Evolutionary conservation across 2,113 vertebrate genomes (phyloP), one percentile per base, ranked within the genome.

Genomic region (Chelonoidis abingdonii): DNA sequence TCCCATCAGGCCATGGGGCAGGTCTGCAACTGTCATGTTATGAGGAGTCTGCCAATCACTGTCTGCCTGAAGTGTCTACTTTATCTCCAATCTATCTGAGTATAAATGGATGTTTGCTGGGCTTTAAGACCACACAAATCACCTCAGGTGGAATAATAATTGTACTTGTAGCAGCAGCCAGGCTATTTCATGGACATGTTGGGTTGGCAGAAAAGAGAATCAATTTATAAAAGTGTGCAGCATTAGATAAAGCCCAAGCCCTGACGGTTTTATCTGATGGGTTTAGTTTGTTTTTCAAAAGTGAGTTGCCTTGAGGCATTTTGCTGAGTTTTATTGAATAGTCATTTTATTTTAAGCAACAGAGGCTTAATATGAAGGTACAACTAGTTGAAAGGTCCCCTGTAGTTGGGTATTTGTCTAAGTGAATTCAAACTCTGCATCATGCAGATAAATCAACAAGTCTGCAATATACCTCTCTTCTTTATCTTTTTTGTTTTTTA

Each of bases 211-310:
- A 97, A 96, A 96, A 97, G 96, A 65, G 96, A 98, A 98, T 98
- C 98, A 97, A 97, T 98, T 98, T 98, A 97, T 91, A 96, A 97
- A 98, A 97, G 94, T 93, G 96, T 97, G 97, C 94, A 96, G 95
- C 22, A 10, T 96, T 97, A 98, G 98, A 98, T 98, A 98, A 98
- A 98, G 95, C 87, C 84, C 81, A 80, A 91, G 84, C 92, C 92
- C 92, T 94, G 92, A 96, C 50, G 41, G 96, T 91, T 98, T 98
- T 97, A 98, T 97, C 98, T 97, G 98, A 98, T 96, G 87, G 75
- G 27, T 95, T 97, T 94, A 83, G 95, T 96, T 98, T 98, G 95
- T 91, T 89, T 98, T 96, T 97, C 0, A 95, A 90, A 97, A 97
- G 57, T 84, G 80, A 98, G 89, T 89, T 89, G 85, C 92, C 96